These are phyloP conservation scores for Agriotes lineatus DNA, from an alignment of 2,888 invertebrate species.

Conservation along the genomic window DNA sequence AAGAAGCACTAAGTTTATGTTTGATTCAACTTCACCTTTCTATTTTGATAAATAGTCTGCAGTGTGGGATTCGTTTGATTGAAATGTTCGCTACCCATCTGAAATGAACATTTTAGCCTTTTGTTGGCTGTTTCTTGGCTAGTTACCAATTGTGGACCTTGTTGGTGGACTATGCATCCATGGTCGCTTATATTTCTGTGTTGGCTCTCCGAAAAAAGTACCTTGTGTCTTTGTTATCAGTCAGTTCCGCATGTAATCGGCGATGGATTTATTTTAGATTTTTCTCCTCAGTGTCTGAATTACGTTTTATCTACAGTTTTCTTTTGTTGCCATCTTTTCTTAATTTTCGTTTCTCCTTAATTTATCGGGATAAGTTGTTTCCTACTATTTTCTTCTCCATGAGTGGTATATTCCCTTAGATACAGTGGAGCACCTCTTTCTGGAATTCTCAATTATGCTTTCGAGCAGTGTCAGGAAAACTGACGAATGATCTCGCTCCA, in stretches of 20 bases:
- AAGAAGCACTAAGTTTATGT: neutral
- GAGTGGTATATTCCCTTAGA: too few species aligned
- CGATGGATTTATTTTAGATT: neutral
- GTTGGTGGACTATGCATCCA: neutral
- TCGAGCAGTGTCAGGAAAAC: too few species aligned
- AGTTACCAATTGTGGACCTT: neutral
- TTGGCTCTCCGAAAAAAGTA: neutral
- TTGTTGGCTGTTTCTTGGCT: conserved; percentile 1
- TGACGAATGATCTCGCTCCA: too few species aligned
- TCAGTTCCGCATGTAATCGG: neutral
- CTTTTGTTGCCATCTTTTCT: neutral
- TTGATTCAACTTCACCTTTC: neutral
- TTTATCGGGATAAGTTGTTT: too few species aligned
- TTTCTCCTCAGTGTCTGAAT: neutral
- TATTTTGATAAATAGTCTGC: neutral
- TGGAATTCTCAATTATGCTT: too few species aligned
- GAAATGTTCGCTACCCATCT: neutral
- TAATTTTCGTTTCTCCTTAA: too few species aligned
- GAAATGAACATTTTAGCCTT: neutral
- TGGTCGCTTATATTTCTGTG: neutral
- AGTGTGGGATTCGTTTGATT: neutral
- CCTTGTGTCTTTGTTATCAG: neutral
- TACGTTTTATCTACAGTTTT: neutral
- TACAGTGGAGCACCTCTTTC: too few species aligned
- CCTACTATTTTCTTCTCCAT: too few species aligned